Evolutionary conservation across 1,140 invertebrate genomes (phyloP).

Genomic region (Laupala kohalensis): DNA sequence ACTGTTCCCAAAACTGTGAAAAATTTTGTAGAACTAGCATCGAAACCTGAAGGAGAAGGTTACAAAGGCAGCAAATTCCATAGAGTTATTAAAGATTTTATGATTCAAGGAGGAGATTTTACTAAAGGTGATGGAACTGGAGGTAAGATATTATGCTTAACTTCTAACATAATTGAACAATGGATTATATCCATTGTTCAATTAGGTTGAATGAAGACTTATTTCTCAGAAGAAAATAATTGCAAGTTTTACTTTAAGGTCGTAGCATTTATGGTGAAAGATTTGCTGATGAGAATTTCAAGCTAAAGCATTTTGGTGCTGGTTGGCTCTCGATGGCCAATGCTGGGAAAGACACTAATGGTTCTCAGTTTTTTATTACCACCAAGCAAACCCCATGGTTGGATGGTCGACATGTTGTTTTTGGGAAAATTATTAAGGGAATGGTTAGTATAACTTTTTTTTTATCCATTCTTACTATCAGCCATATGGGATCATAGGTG

Average conservation of each 20-base stretch:
- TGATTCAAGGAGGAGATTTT: constrained; percentile 92
- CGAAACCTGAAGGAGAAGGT: constrained; percentile 62
- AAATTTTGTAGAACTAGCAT: constrained; percentile 80
- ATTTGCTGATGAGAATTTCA: constrained; percentile 95
- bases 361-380: constrained; percentile 97
- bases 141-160: constrained; percentile 37
- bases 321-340: constrained; percentile 97
- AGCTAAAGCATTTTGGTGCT: constrained; percentile 90
- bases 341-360: constrained; percentile 92
- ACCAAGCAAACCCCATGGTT: constrained; percentile 85
- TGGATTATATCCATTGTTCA: neutral
- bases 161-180: constrained; percentile 11
- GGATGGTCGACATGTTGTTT: constrained; percentile 93
- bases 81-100: constrained; percentile 85
- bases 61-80: constrained; percentile 87
- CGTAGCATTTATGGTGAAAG: constrained; percentile 86
- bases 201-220: neutral
- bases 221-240: neutral
- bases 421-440: constrained; percentile 84
- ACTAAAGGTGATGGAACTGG: constrained; percentile 86
- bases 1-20: constrained; percentile 89
- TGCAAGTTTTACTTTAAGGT: constrained; percentile 36
- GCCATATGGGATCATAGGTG: neutral
- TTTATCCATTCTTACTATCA: neutral
- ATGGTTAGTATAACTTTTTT: constrained; percentile 50